These are phyloP conservation scores for Brotula barbata DNA, from an alignment of 2,797 vertebrate genomes.

Conservation along the genomic window DNA sequence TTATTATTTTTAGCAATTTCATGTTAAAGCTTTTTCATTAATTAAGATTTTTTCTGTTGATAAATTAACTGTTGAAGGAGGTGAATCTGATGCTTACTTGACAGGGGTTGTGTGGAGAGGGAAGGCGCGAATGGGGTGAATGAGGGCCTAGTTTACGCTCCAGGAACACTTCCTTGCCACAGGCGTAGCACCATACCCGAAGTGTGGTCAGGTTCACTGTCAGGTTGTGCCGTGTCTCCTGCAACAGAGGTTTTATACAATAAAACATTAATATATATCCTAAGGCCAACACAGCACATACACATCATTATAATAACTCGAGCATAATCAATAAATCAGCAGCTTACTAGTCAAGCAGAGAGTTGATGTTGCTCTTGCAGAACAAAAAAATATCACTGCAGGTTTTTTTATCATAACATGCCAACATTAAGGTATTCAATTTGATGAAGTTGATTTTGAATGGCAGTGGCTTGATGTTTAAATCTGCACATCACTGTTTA, in stretches of 20 bases:
- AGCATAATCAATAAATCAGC: slow-evolving; percentile 4
- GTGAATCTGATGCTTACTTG: slow-evolving; percentile 65
- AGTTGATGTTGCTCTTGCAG: slow-evolving; percentile 6
- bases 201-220: slow-evolving; percentile 98
- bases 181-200: slow-evolving; percentile 98
- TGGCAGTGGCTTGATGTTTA: too few species aligned
- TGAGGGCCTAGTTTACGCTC: slow-evolving; percentile 89
- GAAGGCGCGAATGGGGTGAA: slow-evolving; percentile 75
- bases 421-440: too few species aligned
- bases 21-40: too few species aligned
- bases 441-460: too few species aligned
- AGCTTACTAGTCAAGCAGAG: slow-evolving; percentile 2
- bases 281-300: slow-evolving; percentile 1
- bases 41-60: too few species aligned
- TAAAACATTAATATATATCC: slow-evolving; percentile 4
- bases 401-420: too few species aligned
- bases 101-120: slow-evolving; percentile 70
- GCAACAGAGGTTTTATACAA: slow-evolving; percentile 14
- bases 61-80: not conserved
- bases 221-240: slow-evolving; percentile 94
- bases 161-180: slow-evolving; percentile 96
- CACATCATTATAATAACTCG: not conserved
- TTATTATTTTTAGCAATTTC: too few species aligned
- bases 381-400: not conserved
- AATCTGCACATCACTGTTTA: too few species aligned